Conservation (phyloP, 2,888 invertebrate genomes). For the Rotaria magnacalcarata region DNA sequence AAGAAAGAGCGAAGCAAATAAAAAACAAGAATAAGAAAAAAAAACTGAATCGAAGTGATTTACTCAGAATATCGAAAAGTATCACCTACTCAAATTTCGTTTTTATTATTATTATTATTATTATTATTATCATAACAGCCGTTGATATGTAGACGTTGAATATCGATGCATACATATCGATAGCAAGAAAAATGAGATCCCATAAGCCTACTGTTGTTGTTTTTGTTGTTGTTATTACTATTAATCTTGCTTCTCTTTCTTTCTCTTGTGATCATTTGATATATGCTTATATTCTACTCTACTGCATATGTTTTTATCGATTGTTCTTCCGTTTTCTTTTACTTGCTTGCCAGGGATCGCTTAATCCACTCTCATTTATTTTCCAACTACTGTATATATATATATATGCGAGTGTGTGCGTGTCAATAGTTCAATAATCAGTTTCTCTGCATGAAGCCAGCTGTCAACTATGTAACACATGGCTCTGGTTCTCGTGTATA, state of each 20-base stretch:
- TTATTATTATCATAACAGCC: neutral
- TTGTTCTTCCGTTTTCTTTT: neutral
- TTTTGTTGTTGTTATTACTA: neutral
- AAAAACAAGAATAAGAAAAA: neutral
- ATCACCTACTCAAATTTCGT: neutral
- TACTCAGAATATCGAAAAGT: neutral
- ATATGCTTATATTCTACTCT: neutral
- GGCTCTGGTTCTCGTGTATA: no score
- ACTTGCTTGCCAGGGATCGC: neutral
- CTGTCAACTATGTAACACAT: no score
- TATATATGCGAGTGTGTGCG: no score
- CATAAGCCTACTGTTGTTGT: neutral
- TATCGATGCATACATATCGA: neutral
- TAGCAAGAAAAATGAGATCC: neutral
- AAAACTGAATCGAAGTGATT: neutral
- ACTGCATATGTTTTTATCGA: neutral
- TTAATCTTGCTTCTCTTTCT: neutral
- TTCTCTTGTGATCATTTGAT: neutral
- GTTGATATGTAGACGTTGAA: neutral
- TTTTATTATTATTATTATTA: neutral
- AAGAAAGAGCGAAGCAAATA: neutral
- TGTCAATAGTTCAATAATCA: no score
- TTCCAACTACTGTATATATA: no score
- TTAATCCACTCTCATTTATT: constrained; percentile 22
- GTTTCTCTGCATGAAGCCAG: no score